These are phyloP conservation scores for Ornithorhynchus anatinus DNA, from an alignment of 2,113 vertebrate genomes.

Conservation along the genomic window DNA sequence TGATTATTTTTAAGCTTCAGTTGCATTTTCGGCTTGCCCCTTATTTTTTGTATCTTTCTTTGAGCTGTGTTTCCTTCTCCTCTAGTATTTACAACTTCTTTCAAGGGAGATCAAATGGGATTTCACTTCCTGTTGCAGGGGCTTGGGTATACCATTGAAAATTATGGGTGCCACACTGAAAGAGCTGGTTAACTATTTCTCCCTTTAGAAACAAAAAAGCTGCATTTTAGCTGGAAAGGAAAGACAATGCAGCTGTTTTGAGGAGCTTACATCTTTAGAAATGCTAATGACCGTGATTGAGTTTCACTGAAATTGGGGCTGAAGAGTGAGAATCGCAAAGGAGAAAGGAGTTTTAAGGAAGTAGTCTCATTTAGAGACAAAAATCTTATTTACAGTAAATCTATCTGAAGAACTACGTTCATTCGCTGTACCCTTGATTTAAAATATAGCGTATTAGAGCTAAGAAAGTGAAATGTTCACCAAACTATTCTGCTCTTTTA, in stretches of 20 bases:
- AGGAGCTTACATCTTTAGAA: slow-evolving; percentile 55
- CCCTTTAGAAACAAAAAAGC: slow-evolving; percentile 46
- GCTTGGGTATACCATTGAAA: slow-evolving; percentile 41
- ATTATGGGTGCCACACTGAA: slow-evolving; percentile 42
- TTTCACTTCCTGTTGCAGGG: slow-evolving; percentile 54
- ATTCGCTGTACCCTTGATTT: slow-evolving; percentile 25
- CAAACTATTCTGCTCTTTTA: slow-evolving; percentile 10
- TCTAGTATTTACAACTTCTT: slow-evolving; percentile 49
- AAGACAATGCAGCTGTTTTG: slow-evolving; percentile 59
- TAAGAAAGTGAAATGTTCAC: slow-evolving; percentile 34
- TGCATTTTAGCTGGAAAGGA: slow-evolving; percentile 48
- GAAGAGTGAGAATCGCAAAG: slow-evolving; percentile 39
- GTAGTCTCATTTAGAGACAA: slow-evolving; percentile 46
- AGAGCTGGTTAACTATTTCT: slow-evolving; percentile 31
- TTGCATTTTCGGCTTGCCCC: slow-evolving; percentile 23
- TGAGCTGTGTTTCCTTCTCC: slow-evolving; percentile 31
- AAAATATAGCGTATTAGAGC: too few species aligned
- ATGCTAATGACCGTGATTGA: slow-evolving; percentile 53
- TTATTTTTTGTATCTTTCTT: slow-evolving; percentile 36
- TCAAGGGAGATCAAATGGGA: slow-evolving; percentile 57
- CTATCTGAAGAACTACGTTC: slow-evolving; percentile 44
- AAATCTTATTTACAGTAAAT: slow-evolving; percentile 45
- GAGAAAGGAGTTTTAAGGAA: slow-evolving; percentile 42
- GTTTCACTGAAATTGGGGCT: slow-evolving; percentile 51
- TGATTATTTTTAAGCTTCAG: slow-evolving; percentile 28